Evolutionary conservation across 1,140 invertebrate genomes (phyloP).

Genomic region (Bombus sibiricus): DNA sequence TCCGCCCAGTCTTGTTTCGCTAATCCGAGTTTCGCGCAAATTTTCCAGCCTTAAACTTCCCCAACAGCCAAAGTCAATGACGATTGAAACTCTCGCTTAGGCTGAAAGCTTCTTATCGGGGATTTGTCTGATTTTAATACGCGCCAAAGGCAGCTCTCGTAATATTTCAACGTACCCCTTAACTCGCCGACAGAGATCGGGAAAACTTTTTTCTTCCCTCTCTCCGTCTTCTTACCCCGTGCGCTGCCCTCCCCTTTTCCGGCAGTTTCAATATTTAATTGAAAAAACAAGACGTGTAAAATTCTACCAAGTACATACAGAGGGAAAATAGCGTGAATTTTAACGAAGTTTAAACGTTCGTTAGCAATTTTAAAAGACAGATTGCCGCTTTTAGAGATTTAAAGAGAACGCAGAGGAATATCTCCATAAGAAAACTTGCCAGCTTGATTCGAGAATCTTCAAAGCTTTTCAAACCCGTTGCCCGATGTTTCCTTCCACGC

Average conservation of each 20-base stretch:
- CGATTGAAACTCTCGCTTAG: constrained; percentile 62
- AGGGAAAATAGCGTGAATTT: not conserved
- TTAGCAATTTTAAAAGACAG: not conserved
- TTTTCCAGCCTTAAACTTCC: constrained; percentile 59
- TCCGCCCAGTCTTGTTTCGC: constrained; percentile 1
- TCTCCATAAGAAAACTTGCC: not conserved
- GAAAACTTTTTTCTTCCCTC: constrained; percentile 23
- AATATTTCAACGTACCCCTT: constrained; percentile 59
- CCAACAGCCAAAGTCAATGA: constrained; percentile 57
- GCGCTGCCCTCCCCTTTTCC: rapidly evolving
- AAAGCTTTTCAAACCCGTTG: not conserved
- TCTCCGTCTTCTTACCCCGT: not conserved
- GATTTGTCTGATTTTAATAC: constrained; percentile 66
- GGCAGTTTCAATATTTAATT: not conserved
- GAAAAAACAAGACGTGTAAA: not conserved
- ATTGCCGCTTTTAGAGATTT: constrained; percentile 28
- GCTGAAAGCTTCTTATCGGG: constrained; percentile 62
- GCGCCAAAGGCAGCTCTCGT: constrained; percentile 46
- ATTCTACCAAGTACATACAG: not conserved
- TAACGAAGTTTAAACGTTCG: not conserved
- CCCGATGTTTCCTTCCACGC: constrained; percentile 5
- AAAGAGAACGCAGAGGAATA: not conserved
- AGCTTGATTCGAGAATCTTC: not conserved
- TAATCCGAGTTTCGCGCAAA: constrained; percentile 58
- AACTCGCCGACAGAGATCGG: constrained; percentile 14